phyloP scores from a whole-genome alignment of 2,888 invertebrate genomes.

The Lepidonotus clava region DNA sequence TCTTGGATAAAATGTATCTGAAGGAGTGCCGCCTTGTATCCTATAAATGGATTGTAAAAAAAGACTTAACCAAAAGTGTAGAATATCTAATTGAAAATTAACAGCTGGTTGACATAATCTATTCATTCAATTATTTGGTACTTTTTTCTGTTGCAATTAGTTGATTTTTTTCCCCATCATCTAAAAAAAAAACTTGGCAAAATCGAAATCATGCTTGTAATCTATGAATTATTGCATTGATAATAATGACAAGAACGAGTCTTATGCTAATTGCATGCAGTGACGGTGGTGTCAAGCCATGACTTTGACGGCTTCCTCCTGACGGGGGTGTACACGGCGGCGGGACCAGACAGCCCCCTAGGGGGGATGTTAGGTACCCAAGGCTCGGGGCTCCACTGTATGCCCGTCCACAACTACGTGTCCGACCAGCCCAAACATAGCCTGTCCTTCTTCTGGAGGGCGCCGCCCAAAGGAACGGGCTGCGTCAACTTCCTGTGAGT shows the following conservation, averaged over 20 bases:
- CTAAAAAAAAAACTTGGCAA: too few relatives aligned
- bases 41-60: too few relatives aligned
- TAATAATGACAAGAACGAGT: not conserved
- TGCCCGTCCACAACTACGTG: conserved; percentile 77
- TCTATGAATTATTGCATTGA: too few relatives aligned
- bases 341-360: conserved; percentile 59
- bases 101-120: too few relatives aligned
- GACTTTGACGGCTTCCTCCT: conserved; percentile 79
- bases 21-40: too few relatives aligned
- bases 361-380: not conserved
- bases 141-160: too few relatives aligned
- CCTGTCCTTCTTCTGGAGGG: conserved; percentile 78
- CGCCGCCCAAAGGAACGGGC: conserved; percentile 79
- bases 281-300: conserved; percentile 76
- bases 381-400: conserved; percentile 67
- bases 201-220: too few relatives aligned
- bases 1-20: too few relatives aligned
- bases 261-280: conserved; percentile 67
- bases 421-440: conserved; percentile 72
- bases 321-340: conserved; percentile 78
- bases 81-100: too few relatives aligned
- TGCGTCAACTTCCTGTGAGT: conserved; percentile 80
- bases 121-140: too few relatives aligned
- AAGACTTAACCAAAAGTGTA: too few relatives aligned
- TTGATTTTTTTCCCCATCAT: too few relatives aligned